Evolutionary conservation across 2,113 vertebrate genomes (phyloP), one percentile per base, ranked within the genome.

Genomic region (Sander vitreus): DNA sequence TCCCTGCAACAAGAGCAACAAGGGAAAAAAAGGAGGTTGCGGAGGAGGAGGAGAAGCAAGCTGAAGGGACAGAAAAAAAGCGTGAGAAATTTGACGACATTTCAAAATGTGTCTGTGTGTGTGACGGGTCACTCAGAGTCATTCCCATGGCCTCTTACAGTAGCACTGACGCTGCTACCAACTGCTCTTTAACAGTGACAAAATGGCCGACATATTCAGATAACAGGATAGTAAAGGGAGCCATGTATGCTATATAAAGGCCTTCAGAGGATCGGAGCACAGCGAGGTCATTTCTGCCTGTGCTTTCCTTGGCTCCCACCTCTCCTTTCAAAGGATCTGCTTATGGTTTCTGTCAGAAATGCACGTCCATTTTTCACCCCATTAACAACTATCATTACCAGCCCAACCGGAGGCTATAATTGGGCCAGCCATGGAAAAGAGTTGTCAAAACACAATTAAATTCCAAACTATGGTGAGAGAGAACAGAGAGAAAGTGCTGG

Each of bases 361-460:
- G 88, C 85, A 92, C 91, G 80, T 85, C 90, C 85, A 90, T 93
- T 93, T 94, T 94, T 94, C 94, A 95, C 90, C 93, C 93, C 95
- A 93, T 92, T 93, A 94, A 91, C 90, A 94, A 91, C 94, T 94
- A 94, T 93, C 94, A 95, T 95, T 95, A 95, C 92, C 89, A 91
- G 83, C 83, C 89, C 90, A 88, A 92, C 88, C 91, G 91, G 92
- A 95, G 92, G 91, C 93, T 95, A 92, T 93, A 95, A 95, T 93
- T 93, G 95, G 88, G 92, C 91, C 89, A 85, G 90, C 89, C 86
- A 85, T 89, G 88, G 90, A 95, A 94, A 95, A 93, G 90, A 95
- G 92, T 94, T 93, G 92, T 94, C 94, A 95, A 95, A 95, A 95
- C 92, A 95, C 91, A 95, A 96, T 95, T 95, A 94, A 93, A 92